phyloP scores from a whole-genome alignment of 30 jellyfish, hydroid and myxozoan genomes.

The Nemopilema nomurai region DNA sequence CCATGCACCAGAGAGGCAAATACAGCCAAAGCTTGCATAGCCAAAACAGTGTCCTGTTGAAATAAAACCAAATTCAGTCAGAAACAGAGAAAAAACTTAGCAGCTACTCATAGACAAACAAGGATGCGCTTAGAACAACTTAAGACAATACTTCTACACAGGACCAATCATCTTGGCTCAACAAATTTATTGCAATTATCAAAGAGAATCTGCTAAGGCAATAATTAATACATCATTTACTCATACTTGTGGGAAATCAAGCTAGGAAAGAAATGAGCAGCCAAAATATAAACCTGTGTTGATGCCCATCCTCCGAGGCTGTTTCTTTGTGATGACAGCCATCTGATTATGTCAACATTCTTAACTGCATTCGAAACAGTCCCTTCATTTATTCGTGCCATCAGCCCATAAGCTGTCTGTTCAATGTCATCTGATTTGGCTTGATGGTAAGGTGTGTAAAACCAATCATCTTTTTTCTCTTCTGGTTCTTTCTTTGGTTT shows the following conservation, averaged over 20 bases:
- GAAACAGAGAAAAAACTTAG: neutral
- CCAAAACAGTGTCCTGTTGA: slow-evolving; percentile 93
- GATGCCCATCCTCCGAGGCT: slow-evolving; percentile 96
- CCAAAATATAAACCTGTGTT: slow-evolving; percentile 74
- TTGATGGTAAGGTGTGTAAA: slow-evolving; percentile 31
- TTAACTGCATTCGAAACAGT: neutral
- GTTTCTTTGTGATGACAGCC: slow-evolving; percentile 91
- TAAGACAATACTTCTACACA: too few relatives aligned
- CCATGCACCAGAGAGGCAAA: slow-evolving; percentile 70
- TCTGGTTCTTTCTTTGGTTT: slow-evolving; percentile 26
- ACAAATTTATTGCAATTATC: too few relatives aligned
- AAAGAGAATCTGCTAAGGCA: too few relatives aligned
- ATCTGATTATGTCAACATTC: slow-evolving; percentile 58
- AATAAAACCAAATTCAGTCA: neutral
- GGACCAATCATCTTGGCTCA: too few relatives aligned
- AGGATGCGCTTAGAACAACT: neutral
- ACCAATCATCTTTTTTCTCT: slow-evolving; percentile 31
- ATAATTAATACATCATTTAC: too few relatives aligned
- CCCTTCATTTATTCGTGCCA: slow-evolving; percentile 45
- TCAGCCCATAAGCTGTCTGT: slow-evolving; percentile 82
- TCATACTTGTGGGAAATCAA: too few relatives aligned
- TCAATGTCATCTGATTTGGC: slow-evolving; percentile 86
- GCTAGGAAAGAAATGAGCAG: too few relatives aligned
- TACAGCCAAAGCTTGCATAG: slow-evolving; percentile 88
- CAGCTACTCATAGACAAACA: neutral